Evolutionary conservation across 2,113 vertebrate genomes (phyloP).

Genomic region (Hystrix cristata): DNA sequence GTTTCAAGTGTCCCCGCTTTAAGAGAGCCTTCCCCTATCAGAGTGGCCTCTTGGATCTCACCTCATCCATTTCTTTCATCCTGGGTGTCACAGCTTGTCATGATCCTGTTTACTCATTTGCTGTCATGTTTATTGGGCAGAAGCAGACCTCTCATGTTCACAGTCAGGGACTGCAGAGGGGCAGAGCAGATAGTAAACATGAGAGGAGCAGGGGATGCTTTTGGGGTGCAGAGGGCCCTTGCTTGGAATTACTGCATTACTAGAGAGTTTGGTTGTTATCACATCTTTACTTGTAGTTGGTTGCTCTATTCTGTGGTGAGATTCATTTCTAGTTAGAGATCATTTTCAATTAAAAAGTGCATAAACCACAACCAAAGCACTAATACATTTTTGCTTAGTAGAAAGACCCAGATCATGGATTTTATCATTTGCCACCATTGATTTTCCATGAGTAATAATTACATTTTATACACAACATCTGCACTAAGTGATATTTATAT

Average conservation of each 20-base stretch:
- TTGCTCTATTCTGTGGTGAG: background rate
- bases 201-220: background rate
- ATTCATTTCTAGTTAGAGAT: conserved; percentile 35
- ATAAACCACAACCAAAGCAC: background rate
- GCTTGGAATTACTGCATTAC: background rate
- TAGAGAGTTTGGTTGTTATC: background rate
- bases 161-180: background rate
- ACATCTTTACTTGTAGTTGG: background rate
- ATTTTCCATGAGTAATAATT: conserved; percentile 74
- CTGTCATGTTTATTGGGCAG: fast-evolving
- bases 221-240: background rate
- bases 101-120: background rate
- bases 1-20: fast-evolving
- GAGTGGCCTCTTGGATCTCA: background rate
- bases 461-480: conserved; percentile 43
- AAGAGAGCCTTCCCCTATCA: background rate
- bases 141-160: background rate
- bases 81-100: fast-evolving
- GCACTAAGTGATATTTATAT: conserved; percentile 67
- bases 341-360: conserved; percentile 65
- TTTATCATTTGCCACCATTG: conserved; percentile 71
- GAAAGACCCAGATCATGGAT: conserved; percentile 66
- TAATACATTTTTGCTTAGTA: conserved; percentile 9
- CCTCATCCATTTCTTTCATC: too few species aligned
- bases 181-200: fast-evolving